A percentile compares a stretch with the other conserved stretches of the same genome.
Conservation (phyloP, 2,888 invertebrate species). For the Cryptocephalus primarius region DNA sequence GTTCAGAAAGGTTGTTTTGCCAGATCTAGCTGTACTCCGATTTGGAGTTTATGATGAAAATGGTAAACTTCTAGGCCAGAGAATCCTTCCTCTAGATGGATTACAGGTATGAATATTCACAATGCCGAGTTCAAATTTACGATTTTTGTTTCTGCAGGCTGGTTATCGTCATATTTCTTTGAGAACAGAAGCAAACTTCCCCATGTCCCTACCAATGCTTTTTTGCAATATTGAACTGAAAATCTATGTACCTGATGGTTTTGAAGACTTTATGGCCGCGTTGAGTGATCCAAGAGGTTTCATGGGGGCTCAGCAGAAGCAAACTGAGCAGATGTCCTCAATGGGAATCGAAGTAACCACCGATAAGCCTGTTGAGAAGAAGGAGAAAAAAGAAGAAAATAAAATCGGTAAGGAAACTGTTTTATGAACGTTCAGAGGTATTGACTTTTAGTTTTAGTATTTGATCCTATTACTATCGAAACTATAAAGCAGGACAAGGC, state of each 20-base stretch:
- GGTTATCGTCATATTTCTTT: slow-evolving; percentile 97
- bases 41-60: slow-evolving; percentile 99
- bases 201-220: slow-evolving; percentile 96
- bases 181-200: slow-evolving; percentile 96
- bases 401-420: slow-evolving; percentile 47
- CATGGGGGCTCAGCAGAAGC: slow-evolving; percentile 75
- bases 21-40: slow-evolving; percentile 91
- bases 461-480: slow-evolving; percentile 85
- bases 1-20: slow-evolving; percentile 96
- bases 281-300: slow-evolving; percentile 90
- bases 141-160: slow-evolving; percentile 49
- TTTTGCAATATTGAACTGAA: slow-evolving; percentile 98
- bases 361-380: slow-evolving; percentile 45
- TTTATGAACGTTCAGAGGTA: background rate
- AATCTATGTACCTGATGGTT: slow-evolving; percentile 98
- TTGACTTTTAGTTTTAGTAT: slow-evolving; percentile 45
- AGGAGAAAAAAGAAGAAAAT: slow-evolving; percentile 57
- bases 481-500: slow-evolving; percentile 80
- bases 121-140: background rate
- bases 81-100: slow-evolving; percentile 95
- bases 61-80: slow-evolving; percentile 81
- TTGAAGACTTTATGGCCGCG: slow-evolving; percentile 98
- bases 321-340: slow-evolving; percentile 86
- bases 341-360: slow-evolving; percentile 71
- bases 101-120: slow-evolving; percentile 36